These are phyloP conservation scores for Lithosia quadra DNA, from an alignment of 2,888 invertebrate species.

Conservation along the genomic window DNA sequence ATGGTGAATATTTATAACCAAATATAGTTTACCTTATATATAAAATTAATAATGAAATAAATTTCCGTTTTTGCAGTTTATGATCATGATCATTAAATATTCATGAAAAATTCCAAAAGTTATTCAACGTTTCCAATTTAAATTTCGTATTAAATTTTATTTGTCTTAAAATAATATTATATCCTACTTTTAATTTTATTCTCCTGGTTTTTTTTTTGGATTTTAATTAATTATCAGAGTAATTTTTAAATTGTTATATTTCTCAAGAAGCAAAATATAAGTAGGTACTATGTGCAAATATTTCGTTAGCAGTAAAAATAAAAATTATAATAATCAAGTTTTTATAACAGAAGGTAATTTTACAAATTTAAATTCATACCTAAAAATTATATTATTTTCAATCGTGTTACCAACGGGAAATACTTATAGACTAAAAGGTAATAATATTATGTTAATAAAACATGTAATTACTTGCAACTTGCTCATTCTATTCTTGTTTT, in stretches of 20 bases:
- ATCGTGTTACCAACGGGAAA: conserved; percentile 15
- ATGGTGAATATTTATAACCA: neutral
- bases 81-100: conserved; percentile 40
- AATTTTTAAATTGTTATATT: neutral
- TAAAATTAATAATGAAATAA: conserved; percentile 25
- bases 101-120: conserved; percentile 41
- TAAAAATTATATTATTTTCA: neutral
- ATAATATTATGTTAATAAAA: conserved; percentile 8
- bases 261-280: neutral
- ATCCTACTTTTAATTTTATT: conserved; percentile 21
- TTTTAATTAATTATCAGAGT: conserved; percentile 6
- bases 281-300: neutral
- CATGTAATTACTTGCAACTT: conserved; percentile 5
- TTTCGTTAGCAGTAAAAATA: conserved; percentile 16
- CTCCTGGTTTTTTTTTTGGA: conserved; percentile 5
- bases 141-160: conserved; percentile 30
- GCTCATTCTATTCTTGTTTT: conserved; percentile 9
- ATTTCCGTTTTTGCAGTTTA: conserved; percentile 29
- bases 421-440: neutral
- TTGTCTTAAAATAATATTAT: conserved; percentile 25
- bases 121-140: conserved; percentile 27
- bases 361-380: neutral
- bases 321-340: conserved; percentile 7
- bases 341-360: conserved; percentile 5
- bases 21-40: conserved; percentile 2